phyloP scores from a whole-genome alignment of 2,888 invertebrate species.

The Sarcophaga variegata region DNA sequence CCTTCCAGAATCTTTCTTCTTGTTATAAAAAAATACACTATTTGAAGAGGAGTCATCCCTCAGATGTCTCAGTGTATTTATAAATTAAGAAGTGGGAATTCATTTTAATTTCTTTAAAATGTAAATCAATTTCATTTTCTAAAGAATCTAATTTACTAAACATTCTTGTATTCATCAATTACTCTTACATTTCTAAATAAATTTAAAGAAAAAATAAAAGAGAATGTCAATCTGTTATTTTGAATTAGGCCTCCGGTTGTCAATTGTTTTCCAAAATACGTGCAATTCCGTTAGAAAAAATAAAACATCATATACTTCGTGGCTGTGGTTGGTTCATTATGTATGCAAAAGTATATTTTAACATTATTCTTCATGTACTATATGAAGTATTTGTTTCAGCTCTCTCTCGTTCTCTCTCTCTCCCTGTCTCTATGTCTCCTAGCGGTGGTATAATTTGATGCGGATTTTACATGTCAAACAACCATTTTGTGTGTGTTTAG shows the following conservation, averaged over 20 bases:
- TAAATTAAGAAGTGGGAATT: too few relatives aligned
- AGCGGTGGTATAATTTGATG: constrained; percentile 55
- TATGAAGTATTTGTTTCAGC: constrained; percentile 3
- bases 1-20: too few relatives aligned
- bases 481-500: constrained; percentile 24
- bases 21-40: too few relatives aligned
- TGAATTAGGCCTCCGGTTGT: constrained; percentile 8
- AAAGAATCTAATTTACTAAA: not conserved
- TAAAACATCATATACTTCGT: constrained; percentile 3
- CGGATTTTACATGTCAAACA: constrained; percentile 64
- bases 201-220: not conserved
- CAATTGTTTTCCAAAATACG: constrained; percentile 14
- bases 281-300: not conserved
- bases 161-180: not conserved
- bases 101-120: too few relatives aligned
- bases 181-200: not conserved
- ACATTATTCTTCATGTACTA: too few relatives aligned
- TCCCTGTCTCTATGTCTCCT: not conserved
- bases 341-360: constrained; percentile 48
- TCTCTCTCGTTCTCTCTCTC: constrained; percentile 1
- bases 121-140: too few relatives aligned
- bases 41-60: too few relatives aligned
- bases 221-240: constrained; percentile 6
- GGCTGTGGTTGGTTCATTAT: constrained; percentile 33
- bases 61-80: too few relatives aligned